A percentile compares a stretch with the other conserved stretches of the same genome.
Conservation (phyloP, 2,888 invertebrate genomes). For the Pelosia muscerda region DNA sequence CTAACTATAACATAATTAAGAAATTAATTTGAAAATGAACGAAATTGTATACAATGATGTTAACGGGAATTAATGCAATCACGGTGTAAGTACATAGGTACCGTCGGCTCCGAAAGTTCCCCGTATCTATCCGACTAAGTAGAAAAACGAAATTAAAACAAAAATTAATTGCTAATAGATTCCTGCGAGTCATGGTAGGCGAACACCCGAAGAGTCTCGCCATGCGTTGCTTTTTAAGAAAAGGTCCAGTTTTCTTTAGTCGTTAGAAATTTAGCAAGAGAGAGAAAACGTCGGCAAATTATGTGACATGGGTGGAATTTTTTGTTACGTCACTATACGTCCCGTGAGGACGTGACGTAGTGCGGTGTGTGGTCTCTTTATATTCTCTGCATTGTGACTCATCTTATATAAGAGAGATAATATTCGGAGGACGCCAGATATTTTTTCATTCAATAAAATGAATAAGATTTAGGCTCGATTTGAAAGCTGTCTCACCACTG, state of each 20-base stretch:
- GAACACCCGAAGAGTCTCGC: too few species aligned
- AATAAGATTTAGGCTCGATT: neutral
- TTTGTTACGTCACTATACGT: neutral
- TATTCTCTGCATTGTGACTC: neutral
- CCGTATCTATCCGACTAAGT: too few species aligned
- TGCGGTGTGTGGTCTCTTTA: neutral
- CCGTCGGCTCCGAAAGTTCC: too few species aligned
- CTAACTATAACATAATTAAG: too few species aligned
- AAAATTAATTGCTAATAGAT: too few species aligned
- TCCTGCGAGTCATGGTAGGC: too few species aligned
- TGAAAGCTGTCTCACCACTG: too few species aligned
- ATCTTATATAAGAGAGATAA: neutral
- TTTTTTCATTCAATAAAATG: neutral
- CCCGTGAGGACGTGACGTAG: neutral
- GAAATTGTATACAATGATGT: too few species aligned
- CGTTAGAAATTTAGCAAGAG: neutral
- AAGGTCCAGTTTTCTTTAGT: neutral
- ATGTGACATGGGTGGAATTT: neutral
- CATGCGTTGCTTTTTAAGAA: neutral
- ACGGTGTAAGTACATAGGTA: too few species aligned
- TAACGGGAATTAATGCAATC: too few species aligned
- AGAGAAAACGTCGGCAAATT: neutral
- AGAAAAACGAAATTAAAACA: too few species aligned
- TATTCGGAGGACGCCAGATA: neutral
- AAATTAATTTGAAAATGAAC: too few species aligned